Evolutionary conservation across 2,113 vertebrate genomes (phyloP), one percentile per base, ranked within the genome.

Genomic region (Ammodytes marinus): DNA sequence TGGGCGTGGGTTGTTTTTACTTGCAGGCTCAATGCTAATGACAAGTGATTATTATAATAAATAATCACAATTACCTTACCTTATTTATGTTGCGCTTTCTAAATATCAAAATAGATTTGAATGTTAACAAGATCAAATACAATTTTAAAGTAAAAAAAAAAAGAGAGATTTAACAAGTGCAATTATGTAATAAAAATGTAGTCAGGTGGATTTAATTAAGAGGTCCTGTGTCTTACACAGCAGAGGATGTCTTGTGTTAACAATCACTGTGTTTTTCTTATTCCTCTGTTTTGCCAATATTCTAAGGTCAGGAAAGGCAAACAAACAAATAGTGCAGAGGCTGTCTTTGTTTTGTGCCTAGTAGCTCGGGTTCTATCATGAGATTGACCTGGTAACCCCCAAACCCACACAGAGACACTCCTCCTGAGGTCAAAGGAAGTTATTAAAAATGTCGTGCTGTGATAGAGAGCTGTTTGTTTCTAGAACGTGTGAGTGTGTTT

Each of bases 391-490:
- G 63, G 58, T 10, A 86, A 69, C 45, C 45, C 45, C 39, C 68
- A 55, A 84, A 63, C 27, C 57, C 83, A 70, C 61, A 12, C 53
- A 47, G 58, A 6, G 57, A 65, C 77, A 66, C 67, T 77, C 53
- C 53, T 4, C 10, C 74, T 55, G n/a, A 82, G 71, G 45, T 82
- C 50, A 50, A 61, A 83, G 47, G n/a, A 47, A 57, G 70, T 75
- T 70, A 50, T 49, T 79, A 58, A 73, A 64, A 64, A 69, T 59
- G 14, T 50, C 42, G 45, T 27, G 43, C 55, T 54, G 74, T 59
- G 55, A 74, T 27, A 78, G 67, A 79, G 72, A 53, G 43, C 37
- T 71, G 50, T 83, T 89, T 85, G 73, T 77, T 17, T 60, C 79
- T 19, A 42, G 61, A 70, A 60, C 53, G 6, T 54, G 50, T 80